phyloP scores from a whole-genome alignment of 2,797 vertebrate species.

The Malurus splendens region DNA sequence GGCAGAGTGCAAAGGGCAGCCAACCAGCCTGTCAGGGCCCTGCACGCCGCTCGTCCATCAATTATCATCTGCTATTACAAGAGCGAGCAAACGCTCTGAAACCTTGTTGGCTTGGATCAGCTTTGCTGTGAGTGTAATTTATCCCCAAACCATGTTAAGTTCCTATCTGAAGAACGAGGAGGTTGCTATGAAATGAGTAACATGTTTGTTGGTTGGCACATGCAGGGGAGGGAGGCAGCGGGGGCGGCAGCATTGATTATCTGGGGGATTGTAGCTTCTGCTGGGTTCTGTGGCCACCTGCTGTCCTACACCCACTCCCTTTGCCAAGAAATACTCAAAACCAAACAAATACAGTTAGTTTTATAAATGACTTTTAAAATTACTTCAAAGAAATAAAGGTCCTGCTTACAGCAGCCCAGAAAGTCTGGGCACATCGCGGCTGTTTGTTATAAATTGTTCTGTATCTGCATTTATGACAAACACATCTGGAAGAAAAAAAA shows the following conservation, averaged over 20 bases:
- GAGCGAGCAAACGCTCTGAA: conserved; percentile 75
- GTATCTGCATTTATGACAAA: neutral
- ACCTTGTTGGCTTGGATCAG: conserved; percentile 76
- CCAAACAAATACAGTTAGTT: neutral
- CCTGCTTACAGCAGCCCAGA: neutral
- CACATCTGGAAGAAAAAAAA: neutral
- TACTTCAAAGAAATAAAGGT: neutral
- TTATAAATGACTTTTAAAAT: neutral
- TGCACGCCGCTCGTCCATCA: conserved; percentile 85
- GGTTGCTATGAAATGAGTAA: conserved; percentile 43
- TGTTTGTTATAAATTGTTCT: neutral
- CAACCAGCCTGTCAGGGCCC: conserved; percentile 88
- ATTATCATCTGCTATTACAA: conserved; percentile 89
- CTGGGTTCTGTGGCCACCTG: conserved; percentile 23
- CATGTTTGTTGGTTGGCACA: conserved; percentile 36
- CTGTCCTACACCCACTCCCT: neutral
- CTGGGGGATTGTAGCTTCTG: conserved; percentile 17
- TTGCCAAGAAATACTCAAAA: conserved; percentile 12
- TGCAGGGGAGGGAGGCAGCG: neutral
- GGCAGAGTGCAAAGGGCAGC: conserved; percentile 93
- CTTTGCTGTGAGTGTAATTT: conserved; percentile 58
- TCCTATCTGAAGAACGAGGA: conserved; percentile 50
- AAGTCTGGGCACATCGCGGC: neutral
- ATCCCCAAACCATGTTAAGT: conserved; percentile 67
- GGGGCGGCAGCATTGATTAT: neutral